Evolutionary conservation across 1,140 invertebrate genomes (phyloP), one percentile per base, ranked within the genome.

Genomic region (Dreissena rostriformis): DNA sequence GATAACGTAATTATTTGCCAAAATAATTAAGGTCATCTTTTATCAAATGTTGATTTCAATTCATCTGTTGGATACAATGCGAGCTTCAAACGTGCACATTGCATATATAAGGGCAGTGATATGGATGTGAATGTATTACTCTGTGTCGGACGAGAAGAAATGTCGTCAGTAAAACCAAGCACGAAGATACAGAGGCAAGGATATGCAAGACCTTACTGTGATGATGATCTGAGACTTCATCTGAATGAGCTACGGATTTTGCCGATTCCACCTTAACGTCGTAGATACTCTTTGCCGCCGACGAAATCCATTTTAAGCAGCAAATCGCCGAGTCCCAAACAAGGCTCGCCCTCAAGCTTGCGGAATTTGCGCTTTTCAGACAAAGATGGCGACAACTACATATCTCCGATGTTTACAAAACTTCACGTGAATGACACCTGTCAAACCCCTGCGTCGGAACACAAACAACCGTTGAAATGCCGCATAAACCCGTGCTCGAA

Each of bases 281-380:
- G 19, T 55, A 24, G 66, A 53, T 6, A 26, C 26, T 24, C 53
- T 39, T 67, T 66, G 17, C 76, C 76, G 12, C 65, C 76, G 7
- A 79, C 61, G 5, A 79, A 79, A 66, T 79, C 76, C 12, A 79
- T 79, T 15, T 26, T 79, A 10, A 52, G 76, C 26, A 65, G 76
- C 4, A 66, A 29, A 68, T 24, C 57, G 6, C 61, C 63, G 19
- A 79, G 76, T 55, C 76, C 76, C 26, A 79, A 79, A 55, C 63
- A 67, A 17, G 63, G 75, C 29, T 77, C 75, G 26, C 75, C 75
- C 12, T 67, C 63, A 14, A 68, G 76, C 29, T 26, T 68, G 8
- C 19, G 76, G n/a, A 79, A 28, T 26, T 63, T 79, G 1, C n/a
- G 76, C n/a, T 79, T 79, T n/a, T 79, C 66, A 15, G 76, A 79